phyloP scores from a whole-genome alignment of 2,113 vertebrate species.

The Falco punctatus region DNA sequence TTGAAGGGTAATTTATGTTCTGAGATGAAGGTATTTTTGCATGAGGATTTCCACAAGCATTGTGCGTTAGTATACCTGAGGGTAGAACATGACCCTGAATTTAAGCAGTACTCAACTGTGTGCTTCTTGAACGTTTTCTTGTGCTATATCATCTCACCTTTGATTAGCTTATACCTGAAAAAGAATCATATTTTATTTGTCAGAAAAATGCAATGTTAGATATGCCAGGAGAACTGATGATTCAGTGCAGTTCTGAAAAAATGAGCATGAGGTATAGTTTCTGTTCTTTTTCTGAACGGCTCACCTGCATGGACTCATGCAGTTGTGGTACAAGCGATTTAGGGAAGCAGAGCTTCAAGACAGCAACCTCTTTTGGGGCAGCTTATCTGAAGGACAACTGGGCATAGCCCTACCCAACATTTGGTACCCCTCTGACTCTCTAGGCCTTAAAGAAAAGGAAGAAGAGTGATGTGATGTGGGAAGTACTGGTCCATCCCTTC shows the following conservation, averaged over 20 bases:
- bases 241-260: background rate
- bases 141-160: background rate
- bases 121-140: background rate
- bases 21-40: background rate
- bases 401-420: background rate
- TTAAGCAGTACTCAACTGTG: background rate
- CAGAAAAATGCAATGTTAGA: background rate
- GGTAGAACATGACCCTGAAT: background rate
- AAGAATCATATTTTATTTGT: background rate
- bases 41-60: background rate
- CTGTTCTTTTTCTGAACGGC: background rate
- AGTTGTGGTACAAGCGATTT: background rate
- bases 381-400: background rate
- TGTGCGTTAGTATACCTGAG: background rate
- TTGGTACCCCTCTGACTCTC: background rate
- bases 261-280: accelerated
- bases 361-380: background rate
- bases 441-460: background rate
- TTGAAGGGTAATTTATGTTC: background rate
- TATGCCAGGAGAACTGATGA: background rate
- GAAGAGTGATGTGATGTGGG: background rate
- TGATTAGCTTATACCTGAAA: background rate
- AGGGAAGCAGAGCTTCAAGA: background rate
- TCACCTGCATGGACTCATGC: background rate
- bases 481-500: background rate